phyloP scores from a whole-genome alignment of 2,113 vertebrate species.

The Equus przewalskii region DNA sequence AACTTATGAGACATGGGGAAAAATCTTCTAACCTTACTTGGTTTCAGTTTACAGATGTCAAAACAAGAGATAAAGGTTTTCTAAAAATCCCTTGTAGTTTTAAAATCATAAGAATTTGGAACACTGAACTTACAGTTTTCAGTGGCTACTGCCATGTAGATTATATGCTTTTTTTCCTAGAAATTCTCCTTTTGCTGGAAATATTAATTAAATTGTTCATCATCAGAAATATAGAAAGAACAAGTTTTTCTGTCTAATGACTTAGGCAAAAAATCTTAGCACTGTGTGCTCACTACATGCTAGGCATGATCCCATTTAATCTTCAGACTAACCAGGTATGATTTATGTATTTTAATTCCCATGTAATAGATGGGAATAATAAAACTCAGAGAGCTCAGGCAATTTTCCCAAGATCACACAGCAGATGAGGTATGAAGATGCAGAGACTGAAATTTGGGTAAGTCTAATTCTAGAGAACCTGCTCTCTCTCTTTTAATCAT shows the following conservation, averaged over 20 bases:
- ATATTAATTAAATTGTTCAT: not conserved
- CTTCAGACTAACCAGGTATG: not conserved
- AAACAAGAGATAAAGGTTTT: conserved; percentile 45
- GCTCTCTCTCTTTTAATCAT: not conserved
- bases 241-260: not conserved
- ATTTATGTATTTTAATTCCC: not conserved
- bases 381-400: not conserved
- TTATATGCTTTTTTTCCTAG: not conserved
- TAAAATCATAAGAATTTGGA: conserved; percentile 27
- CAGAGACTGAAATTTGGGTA: not conserved
- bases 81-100: not conserved
- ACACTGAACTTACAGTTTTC: conserved; percentile 21
- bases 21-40: conserved; percentile 43
- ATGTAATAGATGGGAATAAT: not conserved
- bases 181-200: not conserved
- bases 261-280: not conserved
- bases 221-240: not conserved
- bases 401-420: not conserved
- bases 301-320: not conserved
- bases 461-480: not conserved
- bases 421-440: not conserved
- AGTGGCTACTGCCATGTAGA: not conserved
- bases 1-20: not conserved
- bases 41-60: conserved; percentile 51
- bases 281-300: not conserved